Base-by-base conservation (phyloP, 2,113 vertebrate species). In the Probosciger aterrimus region DNA sequence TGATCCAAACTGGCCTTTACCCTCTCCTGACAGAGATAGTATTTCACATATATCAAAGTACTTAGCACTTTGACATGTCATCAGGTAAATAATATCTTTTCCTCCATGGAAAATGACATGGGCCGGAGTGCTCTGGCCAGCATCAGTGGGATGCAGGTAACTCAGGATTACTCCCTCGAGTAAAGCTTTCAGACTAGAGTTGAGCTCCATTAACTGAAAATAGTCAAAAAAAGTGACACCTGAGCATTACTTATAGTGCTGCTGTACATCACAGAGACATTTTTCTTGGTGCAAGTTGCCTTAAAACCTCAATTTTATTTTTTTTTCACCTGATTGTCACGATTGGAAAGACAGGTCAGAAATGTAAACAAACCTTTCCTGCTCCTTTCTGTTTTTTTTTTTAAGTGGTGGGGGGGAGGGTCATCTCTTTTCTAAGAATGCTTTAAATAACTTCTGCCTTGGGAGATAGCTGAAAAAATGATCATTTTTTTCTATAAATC, bases 401-500 rank as follows among this genome's bases (percentile, higher is more conserved):
- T 69, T 57, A 55, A 92, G 75, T 86, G 73, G 84, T 24, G 3
- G 4, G 39, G 53, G 65, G 75, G 52, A 91, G 70, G 74, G 85
- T 92, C 69, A 88, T 70, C 80, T 92, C 70, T 95, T 95, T 93
- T 95, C 86, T 95, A 96, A 88, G 87, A 89, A 68, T 37, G 39
- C 79, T 93, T 94, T 92, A 93, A 89, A 86, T 88, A 93, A 92
- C 71, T 91, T 77, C 86, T 81, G 82, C 65, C 86, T 96, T 81
- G 46, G 68, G 74, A 96, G 52, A 67, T 24, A 91, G 74, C n/a
- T 24, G 64, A 23, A 82, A 87, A 82, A 88, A 67, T 67, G 2
- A 69, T 84, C 19, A 17, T 55, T 81, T 53, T 79, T 88, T 82
- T 89, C 65, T 65, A 93, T 22, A 93, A 90, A 84, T 92, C 73